These are phyloP conservation scores for Fragum whitleyi DNA, from an alignment of 2,888 invertebrate species.

Conservation along the genomic window DNA sequence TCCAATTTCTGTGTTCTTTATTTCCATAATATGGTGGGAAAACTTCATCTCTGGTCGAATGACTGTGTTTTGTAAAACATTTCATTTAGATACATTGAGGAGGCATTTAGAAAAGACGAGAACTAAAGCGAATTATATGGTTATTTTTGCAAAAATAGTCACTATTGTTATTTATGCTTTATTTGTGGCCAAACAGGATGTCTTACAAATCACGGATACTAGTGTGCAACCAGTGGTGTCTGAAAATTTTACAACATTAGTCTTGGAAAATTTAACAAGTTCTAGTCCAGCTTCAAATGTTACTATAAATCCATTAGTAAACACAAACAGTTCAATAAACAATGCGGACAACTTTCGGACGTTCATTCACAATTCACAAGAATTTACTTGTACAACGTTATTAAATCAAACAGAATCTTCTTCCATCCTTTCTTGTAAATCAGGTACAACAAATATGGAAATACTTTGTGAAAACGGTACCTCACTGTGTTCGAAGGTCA, in stretches of 20 bases:
- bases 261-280: neutral
- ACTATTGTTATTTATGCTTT: constrained; percentile 12
- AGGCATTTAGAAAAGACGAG: constrained; percentile 15
- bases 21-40: constrained; percentile 99
- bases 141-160: constrained; percentile 4
- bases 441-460: neutral
- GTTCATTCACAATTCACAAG: neutral
- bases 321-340: constrained; percentile 4
- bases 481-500: neutral
- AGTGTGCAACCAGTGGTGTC: neutral
- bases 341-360: neutral
- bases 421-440: neutral
- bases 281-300: neutral
- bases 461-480: neutral
- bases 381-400: neutral
- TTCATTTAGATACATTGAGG: neutral
- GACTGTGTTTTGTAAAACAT: neutral
- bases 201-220: neutral
- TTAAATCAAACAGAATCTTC: neutral
- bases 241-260: neutral
- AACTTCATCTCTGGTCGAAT: constrained; percentile 88
- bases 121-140: neutral
- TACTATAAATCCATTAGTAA: neutral
- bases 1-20: constrained; percentile 87
- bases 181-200: neutral